Base-by-base conservation (phyloP, 2,113 vertebrate genomes). In the Apodemus sylvaticus region DNA sequence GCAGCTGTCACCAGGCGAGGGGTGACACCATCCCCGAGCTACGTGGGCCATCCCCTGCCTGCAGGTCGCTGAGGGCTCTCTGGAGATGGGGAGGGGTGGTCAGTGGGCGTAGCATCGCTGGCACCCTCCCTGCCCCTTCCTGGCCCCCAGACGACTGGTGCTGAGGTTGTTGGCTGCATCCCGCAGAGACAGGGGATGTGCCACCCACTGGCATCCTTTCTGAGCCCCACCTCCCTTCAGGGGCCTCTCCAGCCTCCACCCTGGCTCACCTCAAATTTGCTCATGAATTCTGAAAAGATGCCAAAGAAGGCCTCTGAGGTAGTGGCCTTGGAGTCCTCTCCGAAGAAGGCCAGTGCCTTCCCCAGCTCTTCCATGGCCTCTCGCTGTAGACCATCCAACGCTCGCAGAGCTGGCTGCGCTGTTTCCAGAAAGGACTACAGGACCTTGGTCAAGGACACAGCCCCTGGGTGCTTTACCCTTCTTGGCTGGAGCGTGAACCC, bases 211-310 rank as follows among this genome's bases (percentile, higher is more conserved):
- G 77, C n/a, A 24, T 11, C 17, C 24, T 89, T 74, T 78, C 36
- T 16, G 9, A 39, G 31, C 3, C n/a, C 53, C 34, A 5, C 83
- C 34, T 16, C 83, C 93, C 77, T 53, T 58, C 22, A 24, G 26
- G 14, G 34, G 10, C 20, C 70, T 71, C n/a, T 70, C 26, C 7
- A 6, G 31, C 22, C 73, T 93, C 71, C 36, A 29, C 68, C 0
- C 0, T 0, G 20, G 5, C 99, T 99, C 97, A 99, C 99, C 99
- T 99, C 99, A 95, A 99, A 99, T 98, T 99, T 99, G 97, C 99
- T 99, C 74, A 99, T 99, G 97, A 99, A 99, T 42, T 99, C 99
- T 3, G 99, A 98, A 71, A 99, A 99, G 97, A 99, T 99, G 97
- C 99, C 99, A 7, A 99, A 99, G 98, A 99, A 99, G 45, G 99